These are phyloP conservation scores for Brachypalpus laphriformis DNA, from an alignment of 2,888 invertebrate genomes.

Conservation along the genomic window DNA sequence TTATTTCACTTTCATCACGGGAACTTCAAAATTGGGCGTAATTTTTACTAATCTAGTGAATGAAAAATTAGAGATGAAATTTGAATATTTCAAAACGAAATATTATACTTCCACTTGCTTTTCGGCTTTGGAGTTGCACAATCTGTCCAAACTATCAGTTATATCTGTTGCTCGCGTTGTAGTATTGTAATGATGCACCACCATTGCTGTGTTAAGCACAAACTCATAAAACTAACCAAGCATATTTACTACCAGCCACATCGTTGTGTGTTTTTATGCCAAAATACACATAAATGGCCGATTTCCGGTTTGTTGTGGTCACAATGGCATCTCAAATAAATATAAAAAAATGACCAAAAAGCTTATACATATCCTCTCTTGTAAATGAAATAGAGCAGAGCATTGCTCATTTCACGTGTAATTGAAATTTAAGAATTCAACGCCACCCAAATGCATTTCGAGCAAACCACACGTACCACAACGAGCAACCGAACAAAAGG, in stretches of 20 bases:
- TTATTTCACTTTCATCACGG: no score
- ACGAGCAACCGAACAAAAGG: slow-evolving; percentile 50
- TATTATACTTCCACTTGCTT: no score
- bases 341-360: slow-evolving; percentile 6
- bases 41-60: no score
- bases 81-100: no score
- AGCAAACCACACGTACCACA: slow-evolving; percentile 51
- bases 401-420: slow-evolving; percentile 64
- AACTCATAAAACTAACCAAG: slow-evolving; percentile 10
- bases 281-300: slow-evolving; percentile 43
- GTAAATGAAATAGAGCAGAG: slow-evolving; percentile 30
- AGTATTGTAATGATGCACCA: not conserved
- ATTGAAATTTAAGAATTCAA: slow-evolving; percentile 65
- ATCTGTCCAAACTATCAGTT: not conserved
- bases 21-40: no score
- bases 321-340: not conserved
- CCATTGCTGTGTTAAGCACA: not conserved
- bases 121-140: not conserved
- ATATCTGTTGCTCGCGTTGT: not conserved
- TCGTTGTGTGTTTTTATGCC: slow-evolving; percentile 34
- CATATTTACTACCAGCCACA: slow-evolving; percentile 36
- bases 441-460: slow-evolving; percentile 45
- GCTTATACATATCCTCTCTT: not conserved
- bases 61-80: no score
- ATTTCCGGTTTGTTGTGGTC: slow-evolving; percentile 52